A percentile compares a stretch with the other conserved stretches of the same genome.
Evolutionary conservation across 2,888 invertebrate genomes (phyloP).

Genomic region (Stenichneumon culpator): DNA sequence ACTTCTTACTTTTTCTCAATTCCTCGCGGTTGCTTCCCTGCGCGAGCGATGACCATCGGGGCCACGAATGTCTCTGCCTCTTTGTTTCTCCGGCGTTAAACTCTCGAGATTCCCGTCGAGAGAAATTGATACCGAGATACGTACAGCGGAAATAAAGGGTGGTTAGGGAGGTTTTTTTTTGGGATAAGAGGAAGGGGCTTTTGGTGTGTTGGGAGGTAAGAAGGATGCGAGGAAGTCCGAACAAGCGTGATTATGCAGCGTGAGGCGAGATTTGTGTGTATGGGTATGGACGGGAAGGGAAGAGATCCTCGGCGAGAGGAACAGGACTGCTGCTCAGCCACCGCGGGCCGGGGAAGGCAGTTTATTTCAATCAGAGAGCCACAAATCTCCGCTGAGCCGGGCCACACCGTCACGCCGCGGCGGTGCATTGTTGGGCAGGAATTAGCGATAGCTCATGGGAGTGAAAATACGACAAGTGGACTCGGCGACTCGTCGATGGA

Average conservation of each 20-base stretch:
- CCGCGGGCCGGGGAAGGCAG: constrained; percentile 73
- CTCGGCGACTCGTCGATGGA: constrained; percentile 4
- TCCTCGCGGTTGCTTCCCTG: constrained; percentile 25
- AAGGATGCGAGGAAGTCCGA: constrained; percentile 44
- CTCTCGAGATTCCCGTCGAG: constrained; percentile 51
- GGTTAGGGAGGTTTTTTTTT: background rate
- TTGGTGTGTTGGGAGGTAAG: constrained; percentile 21
- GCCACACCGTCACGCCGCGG: constrained; percentile 68
- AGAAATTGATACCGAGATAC: constrained; percentile 59
- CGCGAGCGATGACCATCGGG: constrained; percentile 63
- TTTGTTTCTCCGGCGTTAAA: constrained; percentile 43
- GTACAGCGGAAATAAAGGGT: constrained; percentile 11
- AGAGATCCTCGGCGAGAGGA: constrained; percentile 48
- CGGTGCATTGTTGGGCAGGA: constrained; percentile 16
- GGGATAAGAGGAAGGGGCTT: constrained; percentile 9
- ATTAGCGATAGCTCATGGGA: constrained; percentile 24
- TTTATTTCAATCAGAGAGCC: constrained; percentile 81
- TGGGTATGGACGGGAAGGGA: constrained; percentile 33
- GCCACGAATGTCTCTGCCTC: constrained; percentile 47
- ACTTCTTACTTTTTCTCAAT: constrained; percentile 36
- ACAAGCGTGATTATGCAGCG: constrained; percentile 44
- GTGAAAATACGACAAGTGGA: constrained; percentile 21
- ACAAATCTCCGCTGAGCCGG: constrained; percentile 78
- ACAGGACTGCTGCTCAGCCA: constrained; percentile 33
- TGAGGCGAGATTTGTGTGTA: background rate